phyloP scores from a whole-genome alignment of 2,888 invertebrate genomes.

The Patella pellucida region DNA sequence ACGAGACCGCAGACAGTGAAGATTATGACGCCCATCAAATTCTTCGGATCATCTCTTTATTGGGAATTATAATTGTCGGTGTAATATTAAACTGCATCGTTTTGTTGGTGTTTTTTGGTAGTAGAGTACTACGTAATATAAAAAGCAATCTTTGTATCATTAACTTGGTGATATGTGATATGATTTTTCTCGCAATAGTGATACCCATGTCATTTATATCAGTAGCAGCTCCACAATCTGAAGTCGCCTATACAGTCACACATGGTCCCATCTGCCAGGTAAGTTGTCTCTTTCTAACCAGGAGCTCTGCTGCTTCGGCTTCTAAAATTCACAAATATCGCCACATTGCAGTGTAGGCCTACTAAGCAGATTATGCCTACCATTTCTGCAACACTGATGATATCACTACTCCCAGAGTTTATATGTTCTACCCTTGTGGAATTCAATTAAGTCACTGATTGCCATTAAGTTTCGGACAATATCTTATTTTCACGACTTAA shows the following conservation, averaged over 20 bases:
- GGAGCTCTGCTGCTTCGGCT: too few species aligned
- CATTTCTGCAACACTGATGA: too few species aligned
- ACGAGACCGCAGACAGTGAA: too few species aligned
- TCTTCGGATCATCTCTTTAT: conserved; percentile 5
- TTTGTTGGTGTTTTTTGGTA: conserved; percentile 8
- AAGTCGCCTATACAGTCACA: background rate
- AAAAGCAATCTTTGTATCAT: conserved; percentile 13
- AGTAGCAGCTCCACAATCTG: background rate
- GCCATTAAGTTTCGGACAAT: too few species aligned
- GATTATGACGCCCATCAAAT: too few species aligned
- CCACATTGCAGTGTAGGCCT: too few species aligned
- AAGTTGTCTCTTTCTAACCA: background rate
- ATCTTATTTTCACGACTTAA: too few species aligned
- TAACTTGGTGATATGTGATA: conserved; percentile 15
- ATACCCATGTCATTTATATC: conserved; percentile 13
- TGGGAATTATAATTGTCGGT: background rate
- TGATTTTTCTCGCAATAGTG: conserved; percentile 13
- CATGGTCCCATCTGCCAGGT: conserved; percentile 16
- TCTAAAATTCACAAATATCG: too few species aligned
- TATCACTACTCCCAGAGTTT: too few species aligned
- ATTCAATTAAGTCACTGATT: too few species aligned
- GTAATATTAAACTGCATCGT: conserved; percentile 6
- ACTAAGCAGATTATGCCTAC: too few species aligned
- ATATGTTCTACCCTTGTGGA: too few species aligned
- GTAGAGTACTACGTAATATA: conserved; percentile 6